Evolutionary conservation across 2,888 invertebrate species (phyloP), one percentile per base, ranked within the genome.

Genomic region (Xestia rhomboidea): DNA sequence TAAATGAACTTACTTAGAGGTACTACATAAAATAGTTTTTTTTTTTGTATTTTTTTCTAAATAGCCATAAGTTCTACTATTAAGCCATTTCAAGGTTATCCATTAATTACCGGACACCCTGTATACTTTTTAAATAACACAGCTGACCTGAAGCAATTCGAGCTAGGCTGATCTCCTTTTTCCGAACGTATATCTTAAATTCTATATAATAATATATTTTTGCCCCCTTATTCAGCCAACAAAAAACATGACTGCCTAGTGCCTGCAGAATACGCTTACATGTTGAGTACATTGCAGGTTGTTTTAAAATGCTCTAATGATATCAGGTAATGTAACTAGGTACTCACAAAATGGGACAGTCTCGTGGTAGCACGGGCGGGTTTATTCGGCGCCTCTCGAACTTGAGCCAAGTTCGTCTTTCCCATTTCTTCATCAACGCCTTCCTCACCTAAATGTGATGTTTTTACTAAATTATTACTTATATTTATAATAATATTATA

Each of bases 341-440:
- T 64, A 64, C 64, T 64, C 18, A 64, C 64, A 64, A 64, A 64
- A 64, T 8, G 41, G 41, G 64, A 18, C 64, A 41, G 18, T 64
- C 41, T n/a, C 18, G 64, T 41, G 41, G 64, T 41, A 1, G 41
- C 27, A 18, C 41, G 10, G 18, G 38, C 41, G n/a, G 64, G 18
- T 44, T 64, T n/a, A n/a, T 27, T 1, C 4, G n/a, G 8, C 64
- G n/a, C n/a, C 64, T 64, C 64, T 64, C 64, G 18, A 64, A 64
- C 41, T 1, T 64, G 27, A 64, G 27, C 64, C 64, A 64, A 18
- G 18, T 64, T 41, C 64, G 64, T 18, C 64, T 64, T 44, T 64
- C 41, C 64, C 64, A 64, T 4, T 27, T 64, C n/a, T 64, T 64
- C 41, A 18, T 27, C n/a, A 64, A 41, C 41, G 41, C 41, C n/a